Evolutionary conservation across 2,113 vertebrate species (phyloP), one percentile per base, ranked within the genome.

Genomic region (Vulpes vulpes): DNA sequence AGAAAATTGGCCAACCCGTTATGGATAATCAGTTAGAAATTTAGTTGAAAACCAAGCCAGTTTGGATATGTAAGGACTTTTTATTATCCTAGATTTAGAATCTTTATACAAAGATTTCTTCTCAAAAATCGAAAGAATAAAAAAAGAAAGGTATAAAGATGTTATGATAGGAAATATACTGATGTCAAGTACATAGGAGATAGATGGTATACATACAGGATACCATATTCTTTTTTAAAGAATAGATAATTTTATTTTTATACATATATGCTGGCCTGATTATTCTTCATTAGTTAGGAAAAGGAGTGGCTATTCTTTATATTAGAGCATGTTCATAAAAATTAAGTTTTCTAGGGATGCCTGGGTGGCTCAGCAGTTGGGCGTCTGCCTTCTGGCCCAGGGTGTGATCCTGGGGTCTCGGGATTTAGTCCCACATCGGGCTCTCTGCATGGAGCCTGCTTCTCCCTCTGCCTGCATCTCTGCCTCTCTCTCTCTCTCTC

Each of bases 31-130:
- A 79, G 11, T 64, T 95, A n/a, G 25, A 89, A 97, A 92, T 90
- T 9, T 78, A 89, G 57, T 7, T 94, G 35, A 96, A 69, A 96
- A 92, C 15, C 35, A 87, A 69, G 11, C 22, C 22, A 82, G 14
- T 86, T 59, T 93, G 11, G 76, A 7, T 84, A 80, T 22, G 3
- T 81, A 30, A 69, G 4, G 11, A 62, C 69, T 90, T 88, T 19
- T 95, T 67, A 83, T 62, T 88, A 96, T 85, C 93, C n/a, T 65
- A 92, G 55, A 86, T 65, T 96, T 55, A 94, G 12, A 94, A 59
- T 83, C 8, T 27, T 65, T 91, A 90, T 89, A 17, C 32, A 93
- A 81, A 96, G 27, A 89, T 81, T 60, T 84, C n/a, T 89, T 87
- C 57, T 69, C 16, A 67, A 88, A 81, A 95, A 14, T 81, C 35